Conservation (phyloP, 2,888 invertebrate species). For the Blomia tropicalis region DNA sequence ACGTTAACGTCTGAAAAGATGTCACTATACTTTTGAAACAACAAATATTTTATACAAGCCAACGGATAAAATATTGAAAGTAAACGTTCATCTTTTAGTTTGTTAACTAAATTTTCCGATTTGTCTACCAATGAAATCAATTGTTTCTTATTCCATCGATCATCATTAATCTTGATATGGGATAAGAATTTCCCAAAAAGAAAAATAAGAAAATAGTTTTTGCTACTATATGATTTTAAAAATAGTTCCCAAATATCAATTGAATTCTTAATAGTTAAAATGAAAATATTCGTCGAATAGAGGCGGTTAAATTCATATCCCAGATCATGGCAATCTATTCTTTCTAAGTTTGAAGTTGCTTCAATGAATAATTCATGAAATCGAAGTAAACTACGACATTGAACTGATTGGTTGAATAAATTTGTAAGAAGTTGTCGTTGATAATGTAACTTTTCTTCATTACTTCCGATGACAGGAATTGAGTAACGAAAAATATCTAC, state of each 20-base stretch:
- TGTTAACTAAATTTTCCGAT: neutral
- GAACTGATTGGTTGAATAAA: neutral
- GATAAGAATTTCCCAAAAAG: neutral
- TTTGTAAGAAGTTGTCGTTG: neutral
- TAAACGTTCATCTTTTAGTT: neutral
- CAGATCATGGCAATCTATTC: neutral
- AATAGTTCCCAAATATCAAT: neutral
- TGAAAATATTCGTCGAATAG: neutral
- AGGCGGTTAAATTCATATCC: neutral
- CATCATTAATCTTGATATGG: neutral
- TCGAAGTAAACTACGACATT: neutral
- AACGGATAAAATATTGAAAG: neutral
- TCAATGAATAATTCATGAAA: neutral
- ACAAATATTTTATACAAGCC: neutral
- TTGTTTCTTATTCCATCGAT: neutral
- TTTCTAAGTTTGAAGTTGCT: neutral
- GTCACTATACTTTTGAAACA: neutral
- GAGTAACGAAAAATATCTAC: neutral
- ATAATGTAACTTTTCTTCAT: neutral
- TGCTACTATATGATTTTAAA: neutral
- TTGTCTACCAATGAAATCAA: neutral
- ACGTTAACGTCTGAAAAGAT: neutral
- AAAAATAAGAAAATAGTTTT: neutral
- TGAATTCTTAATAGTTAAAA: neutral
- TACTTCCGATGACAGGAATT: neutral